Conservation (phyloP, 2,888 invertebrate species). For the Chalcosyrphus nemorum region DNA sequence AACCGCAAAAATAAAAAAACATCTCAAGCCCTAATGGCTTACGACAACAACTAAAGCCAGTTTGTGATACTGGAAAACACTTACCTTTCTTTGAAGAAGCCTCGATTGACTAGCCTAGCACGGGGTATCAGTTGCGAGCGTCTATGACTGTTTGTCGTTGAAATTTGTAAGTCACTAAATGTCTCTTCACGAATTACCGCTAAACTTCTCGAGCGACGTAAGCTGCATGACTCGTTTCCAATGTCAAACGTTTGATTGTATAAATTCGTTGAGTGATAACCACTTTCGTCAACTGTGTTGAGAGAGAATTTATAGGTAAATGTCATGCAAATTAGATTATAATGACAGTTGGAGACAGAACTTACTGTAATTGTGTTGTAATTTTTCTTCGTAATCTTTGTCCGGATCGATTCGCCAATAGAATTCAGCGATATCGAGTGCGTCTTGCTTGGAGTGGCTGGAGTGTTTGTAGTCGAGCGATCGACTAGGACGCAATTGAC, state of each 20-base stretch:
- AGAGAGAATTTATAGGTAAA: constrained; percentile 1
- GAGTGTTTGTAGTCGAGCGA: constrained; percentile 80
- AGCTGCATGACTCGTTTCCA: constrained; percentile 82
- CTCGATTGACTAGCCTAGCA: constrained; percentile 89
- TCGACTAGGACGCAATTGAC: constrained; percentile 79
- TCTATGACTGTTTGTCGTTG: constrained; percentile 85
- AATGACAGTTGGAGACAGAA: constrained; percentile 28
- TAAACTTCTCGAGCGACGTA: constrained; percentile 88
- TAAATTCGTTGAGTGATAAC: constrained; percentile 75
- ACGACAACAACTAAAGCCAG: neutral
- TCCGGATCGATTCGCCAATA: constrained; percentile 81
- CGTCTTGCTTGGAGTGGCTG: constrained; percentile 78
- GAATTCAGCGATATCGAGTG: constrained; percentile 80
- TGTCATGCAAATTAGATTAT: constrained; percentile 14
- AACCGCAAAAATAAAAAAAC: neutral
- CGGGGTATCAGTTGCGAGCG: constrained; percentile 91
- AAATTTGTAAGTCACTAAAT: constrained; percentile 87
- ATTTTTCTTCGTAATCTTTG: constrained; percentile 75
- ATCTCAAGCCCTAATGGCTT: constrained; percentile 21
- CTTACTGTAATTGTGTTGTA: constrained; percentile 67
- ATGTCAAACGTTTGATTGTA: constrained; percentile 77
- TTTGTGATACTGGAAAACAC: constrained; percentile 25
- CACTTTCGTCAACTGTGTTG: constrained; percentile 75
- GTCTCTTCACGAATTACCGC: constrained; percentile 91
- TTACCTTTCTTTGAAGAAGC: constrained; percentile 89